A percentile compares a stretch with the other conserved stretches of the same genome.
Evolutionary conservation across 2,888 invertebrate species (phyloP).

Genomic region (Pristionchus maxplancki): DNA sequence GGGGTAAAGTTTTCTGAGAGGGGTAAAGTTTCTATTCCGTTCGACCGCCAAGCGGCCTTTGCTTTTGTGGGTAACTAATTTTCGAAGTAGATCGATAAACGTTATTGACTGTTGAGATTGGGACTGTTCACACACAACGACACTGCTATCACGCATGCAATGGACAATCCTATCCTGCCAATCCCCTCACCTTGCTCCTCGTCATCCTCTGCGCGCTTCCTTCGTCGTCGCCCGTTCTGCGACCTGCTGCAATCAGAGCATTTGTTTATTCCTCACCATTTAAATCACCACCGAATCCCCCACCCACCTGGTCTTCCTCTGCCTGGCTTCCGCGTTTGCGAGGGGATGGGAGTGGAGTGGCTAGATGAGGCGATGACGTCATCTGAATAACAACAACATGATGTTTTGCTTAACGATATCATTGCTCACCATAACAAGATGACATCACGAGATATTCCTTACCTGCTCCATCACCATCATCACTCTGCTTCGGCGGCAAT

Average conservation of each 20-base stretch:
- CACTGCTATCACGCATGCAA: too few species aligned
- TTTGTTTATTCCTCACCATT: neutral
- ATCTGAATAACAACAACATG: neutral
- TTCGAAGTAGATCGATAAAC: neutral
- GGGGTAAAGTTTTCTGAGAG: too few species aligned
- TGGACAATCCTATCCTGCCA: neutral
- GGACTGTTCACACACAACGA: too few species aligned
- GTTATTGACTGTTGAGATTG: neutral
- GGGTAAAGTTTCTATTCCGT: too few species aligned
- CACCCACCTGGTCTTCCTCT: conserved; percentile 5
- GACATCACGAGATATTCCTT: neutral
- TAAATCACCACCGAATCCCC: neutral
- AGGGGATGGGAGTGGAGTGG: conserved; percentile 11
- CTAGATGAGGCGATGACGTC: neutral
- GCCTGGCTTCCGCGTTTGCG: neutral
- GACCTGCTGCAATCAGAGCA: neutral
- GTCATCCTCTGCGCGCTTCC: conserved; percentile 40
- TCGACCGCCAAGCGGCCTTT: neutral
- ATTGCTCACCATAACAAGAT: neutral
- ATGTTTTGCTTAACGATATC: too few species aligned
- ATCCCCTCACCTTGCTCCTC: conserved; percentile 39
- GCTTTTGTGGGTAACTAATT: neutral
- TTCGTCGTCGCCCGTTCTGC: conserved; percentile 31
- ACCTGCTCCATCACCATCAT: conserved; percentile 42
- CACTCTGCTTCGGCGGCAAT: conserved; percentile 46